These are phyloP conservation scores for Ophioninae sp. DNA, from an alignment of 2,888 invertebrate species.

Conservation along the genomic window DNA sequence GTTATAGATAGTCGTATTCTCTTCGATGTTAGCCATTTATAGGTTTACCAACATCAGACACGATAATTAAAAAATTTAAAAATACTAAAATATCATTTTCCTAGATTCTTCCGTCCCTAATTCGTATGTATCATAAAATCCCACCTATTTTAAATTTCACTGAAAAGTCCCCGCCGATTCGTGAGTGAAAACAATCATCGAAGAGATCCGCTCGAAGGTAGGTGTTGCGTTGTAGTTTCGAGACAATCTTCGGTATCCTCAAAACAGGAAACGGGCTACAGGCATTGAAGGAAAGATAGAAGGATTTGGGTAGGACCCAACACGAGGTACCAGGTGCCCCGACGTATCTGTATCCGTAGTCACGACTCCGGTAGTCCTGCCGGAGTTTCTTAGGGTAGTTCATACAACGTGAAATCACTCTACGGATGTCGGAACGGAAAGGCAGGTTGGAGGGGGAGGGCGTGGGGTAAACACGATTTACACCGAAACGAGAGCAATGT, in stretches of 20 bases:
- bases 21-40: too few relatives aligned
- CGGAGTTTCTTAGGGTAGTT: constrained; percentile 16
- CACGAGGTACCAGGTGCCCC: background rate
- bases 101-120: too few relatives aligned
- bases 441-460: background rate
- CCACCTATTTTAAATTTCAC: too few relatives aligned
- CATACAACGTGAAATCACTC: constrained; percentile 69
- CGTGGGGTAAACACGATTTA: constrained; percentile 78
- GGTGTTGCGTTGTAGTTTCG: background rate
- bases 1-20: too few relatives aligned
- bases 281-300: constrained; percentile 30
- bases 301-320: background rate
- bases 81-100: too few relatives aligned
- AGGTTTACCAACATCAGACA: too few relatives aligned
- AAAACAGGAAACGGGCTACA: background rate
- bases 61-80: too few relatives aligned
- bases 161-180: too few relatives aligned
- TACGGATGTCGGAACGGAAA: constrained; percentile 65
- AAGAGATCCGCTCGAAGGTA: too few relatives aligned
- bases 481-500: constrained; percentile 68
- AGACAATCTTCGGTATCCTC: background rate
- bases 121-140: too few relatives aligned
- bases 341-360: constrained; percentile 1
- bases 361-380: constrained; percentile 17
- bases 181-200: too few relatives aligned